phyloP scores from a whole-genome alignment of 2,888 invertebrate genomes.

The Latrodectus elegans region DNA sequence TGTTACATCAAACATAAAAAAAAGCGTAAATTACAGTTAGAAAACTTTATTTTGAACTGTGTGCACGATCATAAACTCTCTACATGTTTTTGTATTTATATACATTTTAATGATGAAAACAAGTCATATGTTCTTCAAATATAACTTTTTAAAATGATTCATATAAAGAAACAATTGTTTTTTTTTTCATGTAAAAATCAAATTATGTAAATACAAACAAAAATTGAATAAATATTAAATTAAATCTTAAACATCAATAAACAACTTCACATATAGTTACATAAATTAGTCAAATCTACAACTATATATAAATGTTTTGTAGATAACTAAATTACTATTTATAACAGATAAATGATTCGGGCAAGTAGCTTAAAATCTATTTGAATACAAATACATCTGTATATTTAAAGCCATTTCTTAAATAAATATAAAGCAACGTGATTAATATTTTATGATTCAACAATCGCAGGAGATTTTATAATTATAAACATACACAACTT shows the following conservation, averaged over 20 bases:
- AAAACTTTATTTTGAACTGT: slow-evolving; percentile 62
- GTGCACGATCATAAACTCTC: slow-evolving; percentile 50
- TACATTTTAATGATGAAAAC: slow-evolving; percentile 29
- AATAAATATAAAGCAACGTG: no score
- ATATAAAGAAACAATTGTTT: neutral
- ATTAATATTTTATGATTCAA: no score
- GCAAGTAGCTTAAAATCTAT: no score
- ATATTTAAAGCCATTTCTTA: no score
- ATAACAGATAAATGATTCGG: no score
- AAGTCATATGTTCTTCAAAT: neutral
- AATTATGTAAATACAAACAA: neutral
- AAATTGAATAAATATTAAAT: neutral
- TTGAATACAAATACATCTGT: no score
- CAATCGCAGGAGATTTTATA: no score
- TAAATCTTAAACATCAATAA: neutral
- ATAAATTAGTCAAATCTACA: no score
- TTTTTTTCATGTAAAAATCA: neutral
- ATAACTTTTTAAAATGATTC: neutral
- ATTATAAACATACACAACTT: no score
- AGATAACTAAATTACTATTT: no score
- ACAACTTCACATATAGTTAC: no score
- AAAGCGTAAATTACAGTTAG: slow-evolving; percentile 37
- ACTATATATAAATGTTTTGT: no score
- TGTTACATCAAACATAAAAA: neutral
- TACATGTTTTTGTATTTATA: slow-evolving; percentile 50